Evolutionary conservation across 1,140 invertebrate species (phyloP).

Genomic region (Hestina assimilis): DNA sequence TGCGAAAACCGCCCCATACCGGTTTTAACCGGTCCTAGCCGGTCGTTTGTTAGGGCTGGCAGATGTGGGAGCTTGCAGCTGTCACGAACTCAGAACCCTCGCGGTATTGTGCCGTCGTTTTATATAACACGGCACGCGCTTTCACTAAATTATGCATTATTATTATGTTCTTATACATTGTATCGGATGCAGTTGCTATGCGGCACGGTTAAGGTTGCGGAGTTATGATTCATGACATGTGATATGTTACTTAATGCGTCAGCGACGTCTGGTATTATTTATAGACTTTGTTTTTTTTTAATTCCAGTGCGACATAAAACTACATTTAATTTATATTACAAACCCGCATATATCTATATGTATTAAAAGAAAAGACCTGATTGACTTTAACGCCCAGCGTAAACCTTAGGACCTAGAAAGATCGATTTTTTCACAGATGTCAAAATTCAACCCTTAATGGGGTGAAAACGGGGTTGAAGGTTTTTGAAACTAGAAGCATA

Average conservation of each 20-base stretch:
- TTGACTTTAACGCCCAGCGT: too few species aligned
- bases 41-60: slow-evolving; percentile 31
- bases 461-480: too few species aligned
- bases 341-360: too few species aligned
- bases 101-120: slow-evolving; percentile 46
- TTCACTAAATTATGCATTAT: slow-evolving; percentile 71
- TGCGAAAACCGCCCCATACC: slow-evolving; percentile 14
- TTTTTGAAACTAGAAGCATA: too few species aligned
- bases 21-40: slow-evolving; percentile 19
- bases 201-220: neutral
- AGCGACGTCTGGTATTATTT: neutral
- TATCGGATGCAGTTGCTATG: slow-evolving; percentile 55
- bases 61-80: slow-evolving; percentile 68
- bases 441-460: too few species aligned
- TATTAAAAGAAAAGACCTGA: too few species aligned
- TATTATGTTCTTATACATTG: slow-evolving; percentile 58
- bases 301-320: neutral
- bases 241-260: slow-evolving; percentile 1
- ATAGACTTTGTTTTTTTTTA: neutral
- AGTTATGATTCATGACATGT: slow-evolving; percentile 18
- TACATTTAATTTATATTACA: too few species aligned
- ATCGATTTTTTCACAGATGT: too few species aligned
- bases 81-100: slow-evolving; percentile 48
- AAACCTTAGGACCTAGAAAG: too few species aligned
- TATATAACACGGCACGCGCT: slow-evolving; percentile 69